Percentiles rank a stretch among this genome's conserved stretches.
phyloP scores from a whole-genome alignment of 2,113 vertebrate genomes.

The Pituophis catenifer region DNA sequence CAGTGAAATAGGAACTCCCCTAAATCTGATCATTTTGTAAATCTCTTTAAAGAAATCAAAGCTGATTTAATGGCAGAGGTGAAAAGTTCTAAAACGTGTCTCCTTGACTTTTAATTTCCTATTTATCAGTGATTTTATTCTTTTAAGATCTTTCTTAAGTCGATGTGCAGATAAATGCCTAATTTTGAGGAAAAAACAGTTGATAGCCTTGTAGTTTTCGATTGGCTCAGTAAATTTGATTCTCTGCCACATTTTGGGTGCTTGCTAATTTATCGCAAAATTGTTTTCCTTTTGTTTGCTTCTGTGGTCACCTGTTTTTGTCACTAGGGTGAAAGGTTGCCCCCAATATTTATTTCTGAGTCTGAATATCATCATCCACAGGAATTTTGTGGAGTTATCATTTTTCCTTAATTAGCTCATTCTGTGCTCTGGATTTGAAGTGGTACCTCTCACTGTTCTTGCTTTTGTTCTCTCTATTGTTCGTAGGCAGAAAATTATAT shows the following conservation, averaged over 20 bases:
- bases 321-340: neutral
- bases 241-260: neutral
- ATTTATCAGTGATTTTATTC: neutral
- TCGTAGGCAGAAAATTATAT: neutral
- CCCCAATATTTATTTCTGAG: neutral
- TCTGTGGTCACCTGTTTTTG: neutral
- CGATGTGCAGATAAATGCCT: neutral
- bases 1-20: neutral
- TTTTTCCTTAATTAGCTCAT: neutral
- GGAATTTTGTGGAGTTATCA: neutral
- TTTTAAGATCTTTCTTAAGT: neutral
- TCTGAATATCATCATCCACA: neutral
- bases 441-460: neutral
- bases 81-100: neutral
- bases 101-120: neutral
- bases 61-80: neutral
- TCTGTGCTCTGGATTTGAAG: neutral
- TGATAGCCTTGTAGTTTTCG: neutral
- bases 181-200: neutral
- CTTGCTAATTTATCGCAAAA: neutral
- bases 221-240: neutral
- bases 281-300: neutral
- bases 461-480: neutral
- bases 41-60: neutral
- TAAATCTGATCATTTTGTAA: neutral